Percentiles rank a stretch among this genome's conserved stretches.
Evolutionary conservation across 2,888 invertebrate species (phyloP).

Genomic region (Hypsopygia costalis): DNA sequence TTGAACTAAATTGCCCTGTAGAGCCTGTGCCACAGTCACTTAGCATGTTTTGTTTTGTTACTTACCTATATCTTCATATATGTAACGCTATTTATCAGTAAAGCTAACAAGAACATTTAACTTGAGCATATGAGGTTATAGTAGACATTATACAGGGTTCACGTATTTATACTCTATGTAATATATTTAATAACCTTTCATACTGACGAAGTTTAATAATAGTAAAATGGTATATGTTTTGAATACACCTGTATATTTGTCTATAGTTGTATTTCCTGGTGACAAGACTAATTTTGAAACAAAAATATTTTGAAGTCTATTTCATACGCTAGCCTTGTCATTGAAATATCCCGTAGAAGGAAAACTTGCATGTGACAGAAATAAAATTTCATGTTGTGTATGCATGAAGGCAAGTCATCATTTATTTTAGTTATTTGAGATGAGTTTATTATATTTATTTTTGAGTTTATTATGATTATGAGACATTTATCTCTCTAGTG

Average conservation of each 20-base stretch:
- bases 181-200: constrained; percentile 1
- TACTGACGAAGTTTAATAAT: not conserved
- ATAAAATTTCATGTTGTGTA: constrained; percentile 44
- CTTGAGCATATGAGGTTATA: constrained; percentile 34
- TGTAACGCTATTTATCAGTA: constrained; percentile 53
- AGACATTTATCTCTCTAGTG: constrained; percentile 71
- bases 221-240: too few relatives aligned
- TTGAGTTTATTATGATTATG: constrained; percentile 35
- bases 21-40: constrained; percentile 74
- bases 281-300: constrained; percentile 10
- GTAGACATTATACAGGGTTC: constrained; percentile 37
- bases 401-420: constrained; percentile 63
- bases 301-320: not conserved
- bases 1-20: constrained; percentile 70
- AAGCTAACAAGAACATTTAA: constrained; percentile 58
- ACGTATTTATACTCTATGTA: constrained; percentile 8
- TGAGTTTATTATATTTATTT: constrained; percentile 28
- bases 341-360: not conserved
- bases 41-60: constrained; percentile 67
- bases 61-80: constrained; percentile 46
- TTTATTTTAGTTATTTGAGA: constrained; percentile 23
- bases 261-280: constrained; percentile 3
- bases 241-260: constrained; percentile 13
- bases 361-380: constrained; percentile 66
- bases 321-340: constrained; percentile 14